Evolutionary conservation across 1,140 invertebrate genomes (phyloP), one percentile per base, ranked within the genome.

Genomic region (Drosophila virilis): DNA sequence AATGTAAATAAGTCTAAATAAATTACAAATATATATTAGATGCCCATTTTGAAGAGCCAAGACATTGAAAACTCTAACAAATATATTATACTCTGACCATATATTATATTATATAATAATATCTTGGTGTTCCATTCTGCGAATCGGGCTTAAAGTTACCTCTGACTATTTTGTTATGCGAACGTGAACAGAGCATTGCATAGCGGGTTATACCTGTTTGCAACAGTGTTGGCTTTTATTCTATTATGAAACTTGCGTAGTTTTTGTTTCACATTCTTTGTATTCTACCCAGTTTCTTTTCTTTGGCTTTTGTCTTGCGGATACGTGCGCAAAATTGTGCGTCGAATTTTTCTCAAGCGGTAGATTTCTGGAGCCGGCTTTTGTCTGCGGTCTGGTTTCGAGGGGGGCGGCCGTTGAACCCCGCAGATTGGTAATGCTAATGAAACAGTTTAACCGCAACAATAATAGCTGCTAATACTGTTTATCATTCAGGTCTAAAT

Each of bases 401-500:
- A 32, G 1, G 17, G 17, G 17, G 42, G 8, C 9, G 64, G 46
- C 28, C 55, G 32, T 38, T 60, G 55, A 73, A 68, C 70, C 5
- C n/a, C 4, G 8, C 8, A 48, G 9, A 12, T n/a, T 65, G 40
- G n/a, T 35, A 65, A 52, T 67, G 70, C 46, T 67, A 73, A 72
- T 45, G 37, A 67, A 72, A 52, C 13, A 9, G 22, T 37, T 33
- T 15, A 40, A 64, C 40, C 42, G 28, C 33, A 45, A 54, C 32
- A 17, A 37, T 38, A 45, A 38, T 50, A 57, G 40, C 48, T 22
- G 59, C 17, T 38, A 33, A 13, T 50, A 37, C 57, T 55, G 42
- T 61, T 69, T 54, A 70, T 50, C 59, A 55, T 70, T 70, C 40
- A 52, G 12, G 50, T 64, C 48, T 13, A 38, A 33, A 70, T 70